A percentile compares a stretch with the other conserved stretches of the same genome.
These are phyloP conservation scores for Cryptophagus acutangulus DNA, from an alignment of 2,888 invertebrate genomes.

Conservation along the genomic window DNA sequence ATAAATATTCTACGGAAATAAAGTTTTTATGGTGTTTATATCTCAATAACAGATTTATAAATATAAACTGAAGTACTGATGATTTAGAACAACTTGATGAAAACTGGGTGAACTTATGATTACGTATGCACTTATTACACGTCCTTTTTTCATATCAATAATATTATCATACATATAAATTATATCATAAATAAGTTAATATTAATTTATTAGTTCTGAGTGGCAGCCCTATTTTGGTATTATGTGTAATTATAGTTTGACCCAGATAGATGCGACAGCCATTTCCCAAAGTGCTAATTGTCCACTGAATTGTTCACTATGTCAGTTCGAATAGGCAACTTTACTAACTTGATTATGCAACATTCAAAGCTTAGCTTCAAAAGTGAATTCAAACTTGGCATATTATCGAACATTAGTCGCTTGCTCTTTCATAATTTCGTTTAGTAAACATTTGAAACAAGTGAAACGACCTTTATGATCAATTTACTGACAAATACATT, in stretches of 20 bases:
- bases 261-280: conserved; percentile 6
- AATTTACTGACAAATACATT: no score
- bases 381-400: neutral
- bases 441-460: conserved; percentile 1
- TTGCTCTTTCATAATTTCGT: conserved; percentile 1
- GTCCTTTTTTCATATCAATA: neutral
- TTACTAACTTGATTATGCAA: conserved; percentile 5
- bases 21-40: no score
- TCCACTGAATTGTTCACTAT: conserved; percentile 8
- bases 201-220: conserved; percentile 27
- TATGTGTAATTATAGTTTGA: conserved; percentile 24
- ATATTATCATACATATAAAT: neutral
- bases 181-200: conserved; percentile 7
- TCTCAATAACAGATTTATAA: no score
- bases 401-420: neutral
- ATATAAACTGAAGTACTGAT: neutral
- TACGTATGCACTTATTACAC: neutral
- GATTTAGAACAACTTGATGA: neutral
- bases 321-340: conserved; percentile 6
- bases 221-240: conserved; percentile 26
- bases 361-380: conserved; percentile 1
- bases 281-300: conserved; percentile 9
- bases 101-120: neutral
- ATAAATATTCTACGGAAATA: no score
- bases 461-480: no score